Evolutionary conservation across 1,140 invertebrate genomes (phyloP), one percentile per base, ranked within the genome.

Genomic region (Colletes latitarsis): DNA sequence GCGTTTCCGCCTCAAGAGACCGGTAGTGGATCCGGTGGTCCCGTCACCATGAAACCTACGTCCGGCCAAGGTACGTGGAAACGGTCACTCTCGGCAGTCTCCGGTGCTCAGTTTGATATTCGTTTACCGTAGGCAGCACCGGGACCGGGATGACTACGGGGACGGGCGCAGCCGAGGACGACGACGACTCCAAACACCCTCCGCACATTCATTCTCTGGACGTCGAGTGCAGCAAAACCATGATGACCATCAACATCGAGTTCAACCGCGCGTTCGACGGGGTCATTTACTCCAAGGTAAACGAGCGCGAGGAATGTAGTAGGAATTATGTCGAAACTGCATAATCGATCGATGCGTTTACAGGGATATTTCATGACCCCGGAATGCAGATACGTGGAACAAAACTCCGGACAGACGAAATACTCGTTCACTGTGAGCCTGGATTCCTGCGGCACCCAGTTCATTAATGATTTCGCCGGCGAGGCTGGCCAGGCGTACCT

Each of bases 231-330:
- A 95, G 95, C 60, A 97, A 97, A 90, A 96, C 96, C 74, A 95
- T 95, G 94, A 97, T 97, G 97, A 96, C 95, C 0, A 97, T 97
- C 62, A 95, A 96, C 68, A 95, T 97, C 4, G 96, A 96, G 90
- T 97, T 97, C 90, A 96, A 97, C 88, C 94, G 95, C 78, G 91
- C 91, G 41, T 98, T 97, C 85, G 95, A 97, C 83, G 97, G 97
- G 9, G 93, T 97, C 9, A 96, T 98, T 77, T 98, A 98, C 85
- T 97, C 96, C 0, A 97, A 97, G 94, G 95, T 95, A 89, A 87
- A 10, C 46, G 41, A 71, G 55, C 46, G 52, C 5, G 19, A 21
- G 57, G 9, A 58, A 21, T n/a, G 6, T 30, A 2, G 30, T 2
- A 19, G 4, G 6, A 19, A 19, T 2, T 1, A 17, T 8, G 6